These are phyloP conservation scores for Megaustenia siamemsis DNA, from an alignment of 2,888 invertebrate genomes.

Conservation along the genomic window DNA sequence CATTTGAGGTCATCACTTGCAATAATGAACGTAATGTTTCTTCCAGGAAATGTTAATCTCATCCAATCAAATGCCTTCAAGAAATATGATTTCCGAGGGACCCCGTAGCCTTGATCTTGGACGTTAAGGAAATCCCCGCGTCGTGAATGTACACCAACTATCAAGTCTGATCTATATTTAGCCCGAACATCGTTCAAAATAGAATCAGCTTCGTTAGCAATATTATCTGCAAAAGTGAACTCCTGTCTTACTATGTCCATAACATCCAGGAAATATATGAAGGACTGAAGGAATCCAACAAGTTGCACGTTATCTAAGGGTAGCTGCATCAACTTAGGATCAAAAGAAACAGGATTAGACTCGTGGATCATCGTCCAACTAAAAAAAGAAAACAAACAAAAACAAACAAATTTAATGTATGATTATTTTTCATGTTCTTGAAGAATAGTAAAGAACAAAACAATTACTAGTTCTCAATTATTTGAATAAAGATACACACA, in stretches of 20 bases:
- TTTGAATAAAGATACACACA: no score
- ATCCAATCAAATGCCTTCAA: conserved; percentile 25
- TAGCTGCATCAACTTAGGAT: background rate
- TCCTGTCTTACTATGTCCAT: background rate
- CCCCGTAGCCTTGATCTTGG: background rate
- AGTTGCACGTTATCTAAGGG: background rate
- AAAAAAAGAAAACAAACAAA: background rate
- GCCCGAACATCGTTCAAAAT: background rate
- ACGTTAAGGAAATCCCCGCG: background rate
- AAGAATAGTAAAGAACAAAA: no score
- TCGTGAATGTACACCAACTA: conserved; percentile 34
- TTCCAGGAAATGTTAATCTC: background rate
- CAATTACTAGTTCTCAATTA: background rate
- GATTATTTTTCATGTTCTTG: no score
- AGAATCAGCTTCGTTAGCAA: background rate
- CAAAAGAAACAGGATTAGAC: background rate
- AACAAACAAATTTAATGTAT: background rate
- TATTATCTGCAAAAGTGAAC: background rate
- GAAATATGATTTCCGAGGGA: conserved; percentile 22
- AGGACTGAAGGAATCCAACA: conserved; percentile 3
- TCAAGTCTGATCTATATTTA: background rate
- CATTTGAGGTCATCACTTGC: no score
- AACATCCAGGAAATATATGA: background rate
- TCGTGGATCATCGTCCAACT: background rate
- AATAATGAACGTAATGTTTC: background rate